These are phyloP conservation scores for Callosobruchus maculatus DNA, from an alignment of 2,888 invertebrate genomes.

Conservation along the genomic window DNA sequence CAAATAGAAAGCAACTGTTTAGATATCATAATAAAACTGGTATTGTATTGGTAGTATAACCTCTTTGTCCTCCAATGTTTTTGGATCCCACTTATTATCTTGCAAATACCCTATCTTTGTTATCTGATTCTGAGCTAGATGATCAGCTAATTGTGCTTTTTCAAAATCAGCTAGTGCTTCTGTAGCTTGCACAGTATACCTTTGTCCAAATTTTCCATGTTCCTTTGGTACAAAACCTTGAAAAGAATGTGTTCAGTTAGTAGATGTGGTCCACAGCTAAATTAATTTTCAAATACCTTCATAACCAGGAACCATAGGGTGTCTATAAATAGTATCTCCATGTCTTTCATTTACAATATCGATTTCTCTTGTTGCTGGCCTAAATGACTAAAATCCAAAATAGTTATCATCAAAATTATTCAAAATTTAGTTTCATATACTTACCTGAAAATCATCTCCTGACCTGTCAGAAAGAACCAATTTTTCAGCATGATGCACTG, in stretches of 20 bases:
- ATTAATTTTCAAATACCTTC: conserved; percentile 53
- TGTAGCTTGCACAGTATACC: conserved; percentile 68
- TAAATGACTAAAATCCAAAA: conserved; percentile 49
- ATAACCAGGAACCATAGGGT: conserved; percentile 73
- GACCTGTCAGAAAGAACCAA: conserved; percentile 63
- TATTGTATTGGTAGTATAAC: conserved; percentile 46
- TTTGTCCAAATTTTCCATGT: conserved; percentile 65
- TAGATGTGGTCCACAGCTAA: background rate
- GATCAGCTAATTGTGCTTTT: conserved; percentile 56
- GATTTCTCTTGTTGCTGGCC: conserved; percentile 64
- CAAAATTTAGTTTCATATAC: background rate
- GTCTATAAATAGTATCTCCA: conserved; percentile 66
- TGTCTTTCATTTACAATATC: conserved; percentile 62
- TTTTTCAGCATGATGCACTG: conserved; percentile 67
- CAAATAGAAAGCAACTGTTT: conserved; percentile 16
- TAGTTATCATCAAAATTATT: background rate
- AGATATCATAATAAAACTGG: background rate
- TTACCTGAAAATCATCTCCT: conserved; percentile 62
- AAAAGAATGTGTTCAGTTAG: background rate
- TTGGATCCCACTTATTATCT: conserved; percentile 61
- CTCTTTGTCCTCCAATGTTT: conserved; percentile 59
- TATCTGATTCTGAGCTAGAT: conserved; percentile 58
- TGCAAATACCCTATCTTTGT: conserved; percentile 59
- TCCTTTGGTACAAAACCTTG: conserved; percentile 66
- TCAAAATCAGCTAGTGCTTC: conserved; percentile 73